A percentile compares a stretch with the other conserved stretches of the same genome.
phyloP scores from a whole-genome alignment of 2,113 vertebrate genomes.

The Hydropotes inermis region DNA sequence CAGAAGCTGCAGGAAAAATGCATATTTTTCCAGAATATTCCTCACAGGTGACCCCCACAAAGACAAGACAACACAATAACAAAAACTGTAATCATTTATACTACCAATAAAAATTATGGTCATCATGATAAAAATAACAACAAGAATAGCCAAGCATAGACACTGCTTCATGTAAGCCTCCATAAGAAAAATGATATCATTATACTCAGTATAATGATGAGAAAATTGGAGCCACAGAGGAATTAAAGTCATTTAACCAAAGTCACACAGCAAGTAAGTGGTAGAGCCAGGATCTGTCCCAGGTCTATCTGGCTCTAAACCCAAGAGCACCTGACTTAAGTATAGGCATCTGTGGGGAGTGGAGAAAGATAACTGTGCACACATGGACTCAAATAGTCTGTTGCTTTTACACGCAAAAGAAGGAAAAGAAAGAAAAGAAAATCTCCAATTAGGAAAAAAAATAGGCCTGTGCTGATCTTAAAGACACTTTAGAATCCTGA shows the following conservation, averaged over 20 bases:
- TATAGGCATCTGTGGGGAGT: rapidly evolving
- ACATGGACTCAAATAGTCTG: background rate
- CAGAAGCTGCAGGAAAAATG: background rate
- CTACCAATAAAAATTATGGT: rapidly evolving
- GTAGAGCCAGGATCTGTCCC: background rate
- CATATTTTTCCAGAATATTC: background rate
- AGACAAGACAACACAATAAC: background rate
- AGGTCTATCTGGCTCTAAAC: background rate
- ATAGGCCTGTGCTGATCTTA: background rate
- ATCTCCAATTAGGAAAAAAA: background rate
- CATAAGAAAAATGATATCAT: background rate
- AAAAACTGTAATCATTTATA: background rate
- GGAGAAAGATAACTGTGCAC: background rate
- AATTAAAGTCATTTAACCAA: background rate
- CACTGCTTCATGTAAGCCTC: background rate
- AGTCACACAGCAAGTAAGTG: background rate
- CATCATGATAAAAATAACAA: too few species aligned
- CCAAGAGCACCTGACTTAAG: background rate
- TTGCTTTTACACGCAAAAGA: background rate
- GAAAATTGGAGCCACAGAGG: background rate
- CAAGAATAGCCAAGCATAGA: background rate
- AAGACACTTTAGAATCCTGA: background rate
- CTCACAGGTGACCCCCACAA: background rate
- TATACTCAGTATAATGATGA: background rate
- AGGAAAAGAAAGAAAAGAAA: background rate